Conservation (phyloP, 2,888 invertebrate genomes). For the Hydriomena furcata region DNA sequence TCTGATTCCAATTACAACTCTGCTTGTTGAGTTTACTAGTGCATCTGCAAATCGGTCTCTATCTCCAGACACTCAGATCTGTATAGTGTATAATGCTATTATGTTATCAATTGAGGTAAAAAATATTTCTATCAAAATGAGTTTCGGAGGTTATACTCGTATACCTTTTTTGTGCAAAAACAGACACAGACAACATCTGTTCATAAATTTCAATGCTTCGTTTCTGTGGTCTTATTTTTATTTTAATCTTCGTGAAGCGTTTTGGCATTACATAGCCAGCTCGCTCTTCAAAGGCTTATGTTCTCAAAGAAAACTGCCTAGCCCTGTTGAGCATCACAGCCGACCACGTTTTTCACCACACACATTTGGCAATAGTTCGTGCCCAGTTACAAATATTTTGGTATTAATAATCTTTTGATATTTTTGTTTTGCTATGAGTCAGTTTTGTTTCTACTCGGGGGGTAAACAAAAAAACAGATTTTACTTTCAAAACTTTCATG, state of each 20-base stretch:
- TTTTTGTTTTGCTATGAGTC: no score
- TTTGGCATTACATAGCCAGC: slow-evolving; percentile 23
- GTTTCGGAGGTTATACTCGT: no score
- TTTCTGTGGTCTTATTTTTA: slow-evolving; percentile 5
- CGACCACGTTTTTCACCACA: slow-evolving; percentile 9
- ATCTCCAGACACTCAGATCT: background rate
- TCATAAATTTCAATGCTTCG: background rate
- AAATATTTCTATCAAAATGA: background rate
- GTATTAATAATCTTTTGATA: background rate
- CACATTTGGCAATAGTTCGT: no score
- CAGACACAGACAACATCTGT: no score
- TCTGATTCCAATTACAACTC: slow-evolving; percentile 61
- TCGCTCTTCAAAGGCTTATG: slow-evolving; percentile 34
- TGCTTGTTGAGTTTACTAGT: slow-evolving; percentile 6
- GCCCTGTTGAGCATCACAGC: slow-evolving; percentile 12
- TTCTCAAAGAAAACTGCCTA: slow-evolving; percentile 33
- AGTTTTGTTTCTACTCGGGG: no score
- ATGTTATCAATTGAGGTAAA: no score
- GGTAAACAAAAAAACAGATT: no score
- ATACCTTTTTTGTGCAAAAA: no score
- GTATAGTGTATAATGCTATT: no score
- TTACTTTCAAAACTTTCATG: no score
- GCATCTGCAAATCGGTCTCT: background rate
- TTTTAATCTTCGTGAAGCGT: slow-evolving; percentile 17
- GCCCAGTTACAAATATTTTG: no score